Evolutionary conservation across 2,113 vertebrate species (phyloP), one percentile per base, ranked within the genome.

Genomic region (Lagopus muta): DNA sequence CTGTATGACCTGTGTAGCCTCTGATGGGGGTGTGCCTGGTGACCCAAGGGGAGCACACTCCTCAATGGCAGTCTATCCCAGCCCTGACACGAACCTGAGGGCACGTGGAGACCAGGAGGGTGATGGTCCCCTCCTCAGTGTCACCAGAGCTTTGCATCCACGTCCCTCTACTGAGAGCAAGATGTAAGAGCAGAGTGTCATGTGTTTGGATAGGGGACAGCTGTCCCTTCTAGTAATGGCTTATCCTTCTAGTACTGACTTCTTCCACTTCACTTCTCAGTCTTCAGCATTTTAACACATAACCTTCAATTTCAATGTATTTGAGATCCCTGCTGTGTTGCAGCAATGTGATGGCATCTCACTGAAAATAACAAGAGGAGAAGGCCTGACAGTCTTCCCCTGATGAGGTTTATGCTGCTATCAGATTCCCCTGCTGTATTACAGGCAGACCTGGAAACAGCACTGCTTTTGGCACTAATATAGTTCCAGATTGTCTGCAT

Each of bases 401-500:
- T 25, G 50, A 42, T 3, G 0, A 74, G n/a, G 40, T 38, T 82
- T 50, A 77, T 0, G 0, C 65, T 58, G 38, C 66, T 78, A 79
- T 48, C 80, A 50, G 86, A 91, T 88, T 89, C 34, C 61, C 11
- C 48, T 48, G 58, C 58, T 16, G 5, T n/a, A 65, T 64, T 72
- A 25, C 60, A 67, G 50, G 61, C 88, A 89, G 66, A 70, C 55
- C 36, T 1, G 0, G 57, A 72, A 92, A 89, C 28, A 76, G 32
- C 43, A 25, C 64, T 81, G 27, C 34, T 94, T 91, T 84, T 95
- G 88, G 88, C 93, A 93, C 1, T 2, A 52, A 66, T 38, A 58
- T 13, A 2, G 30, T 80, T 92, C 75, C 94, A 96, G 93, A 91
- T 79, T 95, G 94, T 61, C 55, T 94, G 75, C 74, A 75, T 89